Conservation (phyloP, 2,888 invertebrate genomes). For the Mythimna ferrago region DNA sequence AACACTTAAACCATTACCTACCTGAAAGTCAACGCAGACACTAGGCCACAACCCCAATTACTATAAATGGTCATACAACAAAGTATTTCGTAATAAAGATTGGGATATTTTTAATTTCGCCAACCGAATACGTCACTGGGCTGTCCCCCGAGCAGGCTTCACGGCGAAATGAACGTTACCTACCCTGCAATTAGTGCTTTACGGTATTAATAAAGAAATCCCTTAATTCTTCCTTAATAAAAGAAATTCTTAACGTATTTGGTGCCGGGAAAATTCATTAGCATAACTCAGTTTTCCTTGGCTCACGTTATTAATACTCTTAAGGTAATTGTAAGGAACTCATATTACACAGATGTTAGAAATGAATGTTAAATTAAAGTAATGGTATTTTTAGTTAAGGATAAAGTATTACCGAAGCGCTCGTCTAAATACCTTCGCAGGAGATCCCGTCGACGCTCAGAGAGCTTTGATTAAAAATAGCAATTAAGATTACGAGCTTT, state of each 20-base stretch:
- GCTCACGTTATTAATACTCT: slow-evolving; percentile 59
- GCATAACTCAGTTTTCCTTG: slow-evolving; percentile 62
- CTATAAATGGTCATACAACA: slow-evolving; percentile 19
- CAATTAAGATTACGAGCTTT: slow-evolving; percentile 88
- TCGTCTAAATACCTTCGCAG: slow-evolving; percentile 61
- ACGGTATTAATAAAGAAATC: slow-evolving; percentile 83
- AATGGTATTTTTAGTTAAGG: slow-evolving; percentile 56
- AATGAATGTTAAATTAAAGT: slow-evolving; percentile 42
- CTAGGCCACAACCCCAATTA: slow-evolving; percentile 18
- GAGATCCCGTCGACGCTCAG: slow-evolving; percentile 63
- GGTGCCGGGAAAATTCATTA: slow-evolving; percentile 64
- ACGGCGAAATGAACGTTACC: slow-evolving; percentile 77
- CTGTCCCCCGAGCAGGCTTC: slow-evolving; percentile 71
- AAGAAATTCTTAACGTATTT: slow-evolving; percentile 73
- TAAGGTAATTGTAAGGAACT: slow-evolving; percentile 47
- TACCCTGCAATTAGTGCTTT: slow-evolving; percentile 81
- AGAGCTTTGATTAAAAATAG: slow-evolving; percentile 86
- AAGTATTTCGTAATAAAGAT: slow-evolving; percentile 19
- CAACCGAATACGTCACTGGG: slow-evolving; percentile 68
- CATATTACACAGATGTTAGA: slow-evolving; percentile 42
- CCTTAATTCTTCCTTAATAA: slow-evolving; percentile 80
- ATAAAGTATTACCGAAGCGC: slow-evolving; percentile 59
- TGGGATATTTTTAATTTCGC: slow-evolving; percentile 25
- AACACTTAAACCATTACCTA: slow-evolving; percentile 13
- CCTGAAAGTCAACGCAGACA: slow-evolving; percentile 15